Conservation (phyloP, 2,888 invertebrate species). For the Frankliniella intonsa region DNA sequence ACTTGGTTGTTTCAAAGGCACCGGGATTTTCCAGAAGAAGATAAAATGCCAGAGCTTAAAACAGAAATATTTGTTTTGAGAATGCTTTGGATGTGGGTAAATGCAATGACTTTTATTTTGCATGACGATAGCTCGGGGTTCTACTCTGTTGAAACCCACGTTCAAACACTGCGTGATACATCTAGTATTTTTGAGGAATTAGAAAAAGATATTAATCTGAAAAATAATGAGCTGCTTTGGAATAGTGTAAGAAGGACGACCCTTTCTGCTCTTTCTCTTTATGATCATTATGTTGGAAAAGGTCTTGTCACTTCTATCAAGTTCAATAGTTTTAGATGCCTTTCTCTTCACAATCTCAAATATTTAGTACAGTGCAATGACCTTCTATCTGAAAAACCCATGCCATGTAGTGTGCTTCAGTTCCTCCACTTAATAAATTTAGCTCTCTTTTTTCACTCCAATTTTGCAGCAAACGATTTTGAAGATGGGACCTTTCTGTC, state of each 20-base stretch:
- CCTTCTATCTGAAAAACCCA: background rate
- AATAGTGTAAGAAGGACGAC: background rate
- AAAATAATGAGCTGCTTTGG: background rate
- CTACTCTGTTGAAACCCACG: background rate
- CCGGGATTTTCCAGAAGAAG: background rate
- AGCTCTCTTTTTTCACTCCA: background rate
- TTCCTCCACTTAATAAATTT: background rate
- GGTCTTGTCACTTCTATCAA: background rate
- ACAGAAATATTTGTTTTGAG: slow-evolving; percentile 4
- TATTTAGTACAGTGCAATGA: background rate
- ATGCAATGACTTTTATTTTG: slow-evolving; percentile 1
- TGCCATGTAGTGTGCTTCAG: background rate
- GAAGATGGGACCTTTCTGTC: background rate
- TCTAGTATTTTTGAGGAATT: background rate
- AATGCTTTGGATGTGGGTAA: slow-evolving; percentile 23
- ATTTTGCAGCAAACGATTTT: background rate
- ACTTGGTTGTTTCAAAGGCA: background rate
- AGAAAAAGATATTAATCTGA: background rate
- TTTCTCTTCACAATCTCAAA: background rate
- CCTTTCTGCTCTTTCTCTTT: background rate
- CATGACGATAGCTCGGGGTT: background rate
- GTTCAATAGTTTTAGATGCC: background rate
- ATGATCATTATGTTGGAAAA: slow-evolving; percentile 1
- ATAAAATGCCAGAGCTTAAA: background rate
- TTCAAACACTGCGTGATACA: slow-evolving; percentile 4